These are phyloP conservation scores for Danio kyathit DNA, from an alignment of 2,797 vertebrate genomes.

Conservation along the genomic window DNA sequence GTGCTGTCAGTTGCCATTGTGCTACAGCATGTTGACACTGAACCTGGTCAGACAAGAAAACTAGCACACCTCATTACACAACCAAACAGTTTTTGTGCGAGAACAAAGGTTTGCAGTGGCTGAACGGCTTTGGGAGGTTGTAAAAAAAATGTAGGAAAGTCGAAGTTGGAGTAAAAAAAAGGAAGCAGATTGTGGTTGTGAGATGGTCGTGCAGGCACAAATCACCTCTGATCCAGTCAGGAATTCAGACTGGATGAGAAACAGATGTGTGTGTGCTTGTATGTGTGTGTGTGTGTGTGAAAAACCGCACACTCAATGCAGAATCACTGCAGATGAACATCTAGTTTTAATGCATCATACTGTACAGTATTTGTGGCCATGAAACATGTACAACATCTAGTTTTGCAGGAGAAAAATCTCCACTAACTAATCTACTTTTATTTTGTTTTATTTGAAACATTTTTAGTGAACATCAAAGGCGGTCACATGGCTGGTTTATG, in stretches of 20 bases:
- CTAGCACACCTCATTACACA: constrained; percentile 29
- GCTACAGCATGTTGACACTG: background rate
- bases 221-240: constrained; percentile 42
- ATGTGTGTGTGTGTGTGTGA: constrained; percentile 26
- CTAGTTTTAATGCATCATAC: background rate
- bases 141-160: constrained; percentile 59
- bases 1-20: background rate
- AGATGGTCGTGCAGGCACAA: constrained; percentile 67
- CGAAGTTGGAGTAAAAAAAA: constrained; percentile 64
- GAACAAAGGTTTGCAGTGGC: constrained; percentile 13
- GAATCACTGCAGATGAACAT: background rate
- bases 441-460: too few species aligned
- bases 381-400: background rate
- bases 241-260: constrained; percentile 59
- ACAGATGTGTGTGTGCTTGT: constrained; percentile 71
- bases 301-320: background rate
- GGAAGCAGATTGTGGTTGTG: constrained; percentile 64
- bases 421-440: background rate
- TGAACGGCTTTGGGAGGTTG: constrained; percentile 31
- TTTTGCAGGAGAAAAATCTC: too few species aligned
- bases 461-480: too few species aligned
- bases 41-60: constrained; percentile 1
- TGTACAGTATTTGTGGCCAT: background rate
- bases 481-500: too few species aligned
- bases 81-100: background rate